Evolutionary conservation across 1,140 invertebrate genomes (phyloP).

Genomic region (Lepidurus packardi): DNA sequence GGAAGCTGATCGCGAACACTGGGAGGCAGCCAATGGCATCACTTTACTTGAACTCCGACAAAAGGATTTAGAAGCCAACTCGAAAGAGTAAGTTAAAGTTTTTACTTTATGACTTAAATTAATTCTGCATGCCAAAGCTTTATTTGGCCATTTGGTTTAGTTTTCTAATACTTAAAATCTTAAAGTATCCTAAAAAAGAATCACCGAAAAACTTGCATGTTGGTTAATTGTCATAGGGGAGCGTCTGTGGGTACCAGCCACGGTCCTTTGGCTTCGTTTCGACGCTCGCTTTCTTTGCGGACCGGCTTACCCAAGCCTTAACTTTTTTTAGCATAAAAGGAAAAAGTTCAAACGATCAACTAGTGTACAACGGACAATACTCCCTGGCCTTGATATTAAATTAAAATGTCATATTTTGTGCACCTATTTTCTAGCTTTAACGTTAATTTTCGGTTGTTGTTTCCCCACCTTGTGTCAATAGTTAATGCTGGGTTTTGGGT

Average conservation of each 20-base stretch:
- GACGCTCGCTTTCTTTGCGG: constrained; percentile 9
- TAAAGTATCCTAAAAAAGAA: constrained; percentile 26
- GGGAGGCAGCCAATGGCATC: constrained; percentile 83
- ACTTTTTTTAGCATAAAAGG: background rate
- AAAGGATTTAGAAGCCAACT: constrained; percentile 74
- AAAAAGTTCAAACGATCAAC: background rate
- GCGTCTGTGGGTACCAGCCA: constrained; percentile 36
- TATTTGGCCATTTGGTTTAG: background rate
- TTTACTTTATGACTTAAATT: background rate
- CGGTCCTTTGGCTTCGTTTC: constrained; percentile 32
- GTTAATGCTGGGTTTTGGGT: constrained; percentile 26
- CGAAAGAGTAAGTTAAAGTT: constrained; percentile 67
- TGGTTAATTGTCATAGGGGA: background rate
- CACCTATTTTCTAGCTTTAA: constrained; percentile 14
- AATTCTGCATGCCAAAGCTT: constrained; percentile 35
- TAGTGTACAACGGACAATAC: constrained; percentile 5
- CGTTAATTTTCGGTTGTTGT: background rate
- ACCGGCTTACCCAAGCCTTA: background rate
- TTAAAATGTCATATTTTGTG: background rate
- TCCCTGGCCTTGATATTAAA: background rate
- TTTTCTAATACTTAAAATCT: background rate
- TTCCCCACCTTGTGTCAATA: background rate
- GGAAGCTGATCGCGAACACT: constrained; percentile 75
- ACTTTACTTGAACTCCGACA: constrained; percentile 78
- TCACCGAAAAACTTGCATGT: constrained; percentile 30